phyloP scores from a whole-genome alignment of 2,797 vertebrate species.

The Phaenicophaeus curvirostris region DNA sequence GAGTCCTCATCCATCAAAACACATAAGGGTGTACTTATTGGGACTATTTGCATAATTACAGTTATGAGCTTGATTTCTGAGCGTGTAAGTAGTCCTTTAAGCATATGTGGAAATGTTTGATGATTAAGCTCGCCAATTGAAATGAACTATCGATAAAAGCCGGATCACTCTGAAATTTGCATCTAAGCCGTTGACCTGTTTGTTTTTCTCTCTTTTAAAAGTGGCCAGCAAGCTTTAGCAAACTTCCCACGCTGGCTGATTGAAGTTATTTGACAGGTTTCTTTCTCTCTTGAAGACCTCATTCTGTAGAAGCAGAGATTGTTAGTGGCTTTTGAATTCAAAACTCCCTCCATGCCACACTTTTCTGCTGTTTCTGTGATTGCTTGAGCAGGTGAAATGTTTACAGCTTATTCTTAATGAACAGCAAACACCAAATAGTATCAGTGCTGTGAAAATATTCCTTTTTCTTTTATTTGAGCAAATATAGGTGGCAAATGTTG shows the following conservation, averaged over 20 bases:
- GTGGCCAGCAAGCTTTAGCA: rapidly evolving
- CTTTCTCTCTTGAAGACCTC: not conserved
- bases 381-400: not conserved
- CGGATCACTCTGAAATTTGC: not conserved
- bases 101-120: not conserved
- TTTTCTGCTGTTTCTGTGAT: not conserved
- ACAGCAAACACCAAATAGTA: not conserved
- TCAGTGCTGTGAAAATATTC: not conserved
- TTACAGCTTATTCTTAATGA: no score
- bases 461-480: not conserved
- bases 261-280: not conserved
- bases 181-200: rapidly evolving
- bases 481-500: not conserved
- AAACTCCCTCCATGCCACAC: not conserved
- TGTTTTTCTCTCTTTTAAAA: not conserved
- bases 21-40: not conserved
- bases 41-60: not conserved
- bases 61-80: constrained; percentile 17
- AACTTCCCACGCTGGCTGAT: rapidly evolving
- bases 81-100: not conserved
- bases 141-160: not conserved
- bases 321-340: not conserved
- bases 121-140: not conserved
- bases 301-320: not conserved
- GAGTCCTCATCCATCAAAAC: constrained; percentile 19